Percentiles rank a stretch among this genome's conserved stretches.
phyloP scores from a whole-genome alignment of 2,797 vertebrate species.

The Lepilemur ruficaudatus region DNA sequence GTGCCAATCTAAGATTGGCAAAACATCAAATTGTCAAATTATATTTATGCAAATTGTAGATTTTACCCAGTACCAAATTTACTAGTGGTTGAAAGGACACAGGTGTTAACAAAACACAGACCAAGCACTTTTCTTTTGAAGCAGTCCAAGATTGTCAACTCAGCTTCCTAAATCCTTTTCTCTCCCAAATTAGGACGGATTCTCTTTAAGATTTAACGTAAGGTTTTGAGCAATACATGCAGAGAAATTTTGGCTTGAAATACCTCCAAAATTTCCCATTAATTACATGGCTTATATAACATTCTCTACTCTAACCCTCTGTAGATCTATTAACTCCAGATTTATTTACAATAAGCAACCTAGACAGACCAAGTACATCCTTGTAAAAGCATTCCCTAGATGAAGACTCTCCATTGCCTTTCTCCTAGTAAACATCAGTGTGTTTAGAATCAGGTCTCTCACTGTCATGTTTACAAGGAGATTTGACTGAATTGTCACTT shows the following conservation, averaged over 20 bases:
- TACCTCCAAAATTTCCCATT: neutral
- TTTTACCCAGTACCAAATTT: neutral
- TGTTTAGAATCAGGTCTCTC: neutral
- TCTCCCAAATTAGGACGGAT: neutral
- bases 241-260: slow-evolving; percentile 5
- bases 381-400: neutral
- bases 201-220: neutral
- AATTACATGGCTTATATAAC: neutral
- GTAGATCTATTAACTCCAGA: slow-evolving; percentile 3
- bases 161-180: neutral
- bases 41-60: neutral
- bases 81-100: slow-evolving; percentile 6
- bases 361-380: neutral
- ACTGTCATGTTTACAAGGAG: neutral
- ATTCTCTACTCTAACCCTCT: neutral
- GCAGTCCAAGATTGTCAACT: neutral
- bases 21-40: neutral
- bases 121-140: neutral
- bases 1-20: neutral
- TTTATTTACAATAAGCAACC: neutral
- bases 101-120: neutral
- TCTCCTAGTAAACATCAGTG: neutral
- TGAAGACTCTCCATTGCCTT: neutral
- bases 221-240: neutral
- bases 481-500: neutral